Conservation (phyloP, 2,797 vertebrate species). For the Acanthornis magna region DNA sequence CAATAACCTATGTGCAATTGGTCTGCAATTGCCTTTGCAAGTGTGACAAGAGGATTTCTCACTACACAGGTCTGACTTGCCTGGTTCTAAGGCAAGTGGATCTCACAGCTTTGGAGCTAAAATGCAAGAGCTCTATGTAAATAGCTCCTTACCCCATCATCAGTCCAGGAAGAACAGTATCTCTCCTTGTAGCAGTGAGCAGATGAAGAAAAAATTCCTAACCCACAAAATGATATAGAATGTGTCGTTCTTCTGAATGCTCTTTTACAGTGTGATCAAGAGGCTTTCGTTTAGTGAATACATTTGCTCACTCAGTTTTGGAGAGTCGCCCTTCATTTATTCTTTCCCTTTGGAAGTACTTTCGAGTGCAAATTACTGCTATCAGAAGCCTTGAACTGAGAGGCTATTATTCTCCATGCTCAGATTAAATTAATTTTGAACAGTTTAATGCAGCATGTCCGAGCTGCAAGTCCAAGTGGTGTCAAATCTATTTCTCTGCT, state of each 20-base stretch:
- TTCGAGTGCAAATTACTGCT: constrained; percentile 84
- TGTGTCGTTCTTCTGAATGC: constrained; percentile 62
- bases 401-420: constrained; percentile 84
- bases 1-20: background rate
- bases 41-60: background rate
- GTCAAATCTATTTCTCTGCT: constrained; percentile 85
- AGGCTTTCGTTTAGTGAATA: constrained; percentile 74
- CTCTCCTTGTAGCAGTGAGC: background rate
- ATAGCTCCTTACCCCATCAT: constrained; percentile 25
- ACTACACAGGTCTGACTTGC: background rate
- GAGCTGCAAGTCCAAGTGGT: constrained; percentile 81
- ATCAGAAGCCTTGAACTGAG: constrained; percentile 83
- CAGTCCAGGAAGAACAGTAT: constrained; percentile 23
- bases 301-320: constrained; percentile 77
- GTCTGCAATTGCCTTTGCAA: background rate
- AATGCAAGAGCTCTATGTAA: constrained; percentile 37
- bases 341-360: constrained; percentile 82
- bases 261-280: constrained; percentile 72
- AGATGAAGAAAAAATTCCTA: constrained; percentile 53
- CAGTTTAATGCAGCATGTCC: constrained; percentile 85
- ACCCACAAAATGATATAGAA: constrained; percentile 54
- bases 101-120: constrained; percentile 35
- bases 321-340: constrained; percentile 83
- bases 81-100: background rate
- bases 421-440: constrained; percentile 87